A percentile compares a stretch with the other conserved stretches of the same genome.
Conservation (phyloP, 2,888 invertebrate species). For the Diaprepes abbreviatus region DNA sequence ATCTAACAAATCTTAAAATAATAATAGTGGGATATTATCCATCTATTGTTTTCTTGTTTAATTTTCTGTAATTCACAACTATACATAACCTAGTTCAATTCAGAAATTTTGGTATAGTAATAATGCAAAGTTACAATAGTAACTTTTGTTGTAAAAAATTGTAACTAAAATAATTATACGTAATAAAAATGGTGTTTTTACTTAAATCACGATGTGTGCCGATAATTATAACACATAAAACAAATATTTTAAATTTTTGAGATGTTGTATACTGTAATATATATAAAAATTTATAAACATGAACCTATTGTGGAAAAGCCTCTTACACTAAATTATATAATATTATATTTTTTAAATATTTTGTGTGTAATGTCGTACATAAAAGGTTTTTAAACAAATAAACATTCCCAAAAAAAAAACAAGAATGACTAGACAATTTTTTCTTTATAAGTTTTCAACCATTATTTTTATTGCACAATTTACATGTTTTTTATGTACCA, state of each 20-base stretch:
- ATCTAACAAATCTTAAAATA: too few species aligned
- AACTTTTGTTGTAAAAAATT: too few species aligned
- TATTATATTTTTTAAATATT: conserved; percentile 12
- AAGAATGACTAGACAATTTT: conserved; percentile 33
- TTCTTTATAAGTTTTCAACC: conserved; percentile 8
- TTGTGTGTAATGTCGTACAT: conserved; percentile 11
- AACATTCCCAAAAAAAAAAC: not conserved
- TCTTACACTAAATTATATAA: conserved; percentile 36
- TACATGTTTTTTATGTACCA: conserved; percentile 52
- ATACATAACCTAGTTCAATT: too few species aligned
- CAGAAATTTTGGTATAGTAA: too few species aligned
- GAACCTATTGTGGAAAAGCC: conserved; percentile 39
- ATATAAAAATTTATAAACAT: conserved; percentile 1
- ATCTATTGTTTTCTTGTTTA: too few species aligned
- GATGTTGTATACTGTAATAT: not conserved
- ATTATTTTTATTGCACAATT: conserved; percentile 53
- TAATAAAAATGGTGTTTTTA: too few species aligned
- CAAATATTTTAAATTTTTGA: conserved; percentile 10
- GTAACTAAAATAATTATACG: too few species aligned
- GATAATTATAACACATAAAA: not conserved
- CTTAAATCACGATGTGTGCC: too few species aligned
- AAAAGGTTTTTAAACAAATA: not conserved
- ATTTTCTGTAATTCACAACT: too few species aligned
- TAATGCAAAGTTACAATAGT: too few species aligned
- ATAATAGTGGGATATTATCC: too few species aligned